phyloP scores from a whole-genome alignment of 2,888 invertebrate genomes.

The Scaptomyza cyrtandrae region DNA sequence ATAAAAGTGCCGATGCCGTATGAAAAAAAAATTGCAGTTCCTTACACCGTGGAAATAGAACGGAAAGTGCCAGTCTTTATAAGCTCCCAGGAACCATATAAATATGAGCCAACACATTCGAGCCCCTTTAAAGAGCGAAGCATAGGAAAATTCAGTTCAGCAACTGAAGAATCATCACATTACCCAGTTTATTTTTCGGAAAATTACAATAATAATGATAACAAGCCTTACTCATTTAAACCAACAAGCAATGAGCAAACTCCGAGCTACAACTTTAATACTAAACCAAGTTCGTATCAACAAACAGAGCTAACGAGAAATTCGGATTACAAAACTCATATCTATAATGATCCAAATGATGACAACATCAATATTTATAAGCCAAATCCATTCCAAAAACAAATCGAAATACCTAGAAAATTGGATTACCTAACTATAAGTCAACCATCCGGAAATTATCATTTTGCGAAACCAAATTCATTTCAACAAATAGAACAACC shows the following conservation, averaged over 20 bases:
- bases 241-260: neutral
- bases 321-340: constrained; percentile 1
- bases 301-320: neutral
- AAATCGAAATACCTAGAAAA: constrained; percentile 4
- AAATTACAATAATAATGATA: constrained; percentile 16
- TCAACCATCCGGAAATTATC: neutral
- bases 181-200: constrained; percentile 38
- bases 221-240: constrained; percentile 20
- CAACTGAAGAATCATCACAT: constrained; percentile 48
- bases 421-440: neutral
- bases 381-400: constrained; percentile 2
- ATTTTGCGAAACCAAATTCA: constrained; percentile 16
- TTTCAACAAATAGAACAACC: constrained; percentile 18
- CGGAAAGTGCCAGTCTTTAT: constrained; percentile 84
- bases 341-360: neutral
- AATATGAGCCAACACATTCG: constrained; percentile 59
- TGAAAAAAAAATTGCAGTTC: constrained; percentile 70
- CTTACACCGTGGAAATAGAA: constrained; percentile 84
- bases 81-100: constrained; percentile 83
- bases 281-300: constrained; percentile 18
- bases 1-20: constrained; percentile 83
- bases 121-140: constrained; percentile 54
- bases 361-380: constrained; percentile 7
- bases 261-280: constrained; percentile 28
- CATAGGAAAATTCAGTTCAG: constrained; percentile 32